Conservation (phyloP, 2,113 vertebrate genomes). For the Nothobranchius kuhntae region DNA sequence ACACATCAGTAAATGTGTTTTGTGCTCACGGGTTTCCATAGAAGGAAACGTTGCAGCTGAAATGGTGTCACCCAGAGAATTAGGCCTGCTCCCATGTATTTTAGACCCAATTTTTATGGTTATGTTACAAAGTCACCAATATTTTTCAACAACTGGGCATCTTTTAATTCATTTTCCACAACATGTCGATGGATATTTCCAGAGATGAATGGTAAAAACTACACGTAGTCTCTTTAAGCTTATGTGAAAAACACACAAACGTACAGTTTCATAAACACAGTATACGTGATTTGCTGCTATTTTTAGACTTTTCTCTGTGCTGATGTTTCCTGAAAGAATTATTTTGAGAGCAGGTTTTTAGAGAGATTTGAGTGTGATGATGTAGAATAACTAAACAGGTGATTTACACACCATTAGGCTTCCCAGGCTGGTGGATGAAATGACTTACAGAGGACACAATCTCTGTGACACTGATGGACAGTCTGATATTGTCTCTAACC, state of each 20-base stretch:
- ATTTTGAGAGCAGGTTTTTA: conserved; percentile 8
- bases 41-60: no score
- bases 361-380: conserved; percentile 31
- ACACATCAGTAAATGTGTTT: no score
- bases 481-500: conserved; percentile 73
- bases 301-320: neutral
- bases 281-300: neutral
- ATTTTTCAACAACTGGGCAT: no score
- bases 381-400: conserved; percentile 53
- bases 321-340: conserved; percentile 18
- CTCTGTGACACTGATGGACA: conserved; percentile 75
- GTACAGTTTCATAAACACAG: neutral
- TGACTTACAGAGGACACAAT: conserved; percentile 68
- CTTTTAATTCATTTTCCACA: no score
- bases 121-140: no score
- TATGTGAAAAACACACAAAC: neutral
- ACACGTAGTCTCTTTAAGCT: no score
- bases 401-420: conserved; percentile 39
- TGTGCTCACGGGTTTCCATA: no score
- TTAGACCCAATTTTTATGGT: no score
- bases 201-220: no score
- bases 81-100: no score
- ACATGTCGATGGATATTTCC: no score
- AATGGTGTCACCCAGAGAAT: no score
- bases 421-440: conserved; percentile 66